Conservation (phyloP, 2,797 vertebrate species). For the Eulemur coronatus region DNA sequence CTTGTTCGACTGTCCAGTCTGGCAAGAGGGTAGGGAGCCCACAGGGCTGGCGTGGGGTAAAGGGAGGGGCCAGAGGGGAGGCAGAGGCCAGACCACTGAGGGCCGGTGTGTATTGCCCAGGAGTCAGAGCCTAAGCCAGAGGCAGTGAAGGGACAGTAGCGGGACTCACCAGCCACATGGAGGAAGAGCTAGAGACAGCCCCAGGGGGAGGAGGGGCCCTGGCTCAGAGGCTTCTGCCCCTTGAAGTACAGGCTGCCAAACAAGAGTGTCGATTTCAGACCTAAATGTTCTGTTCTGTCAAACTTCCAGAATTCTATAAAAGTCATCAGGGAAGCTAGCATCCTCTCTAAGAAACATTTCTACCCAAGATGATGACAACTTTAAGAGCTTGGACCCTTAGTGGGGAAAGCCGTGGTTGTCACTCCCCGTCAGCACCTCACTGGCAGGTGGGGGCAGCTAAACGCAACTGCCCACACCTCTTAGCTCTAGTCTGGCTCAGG, state of each 20-base stretch:
- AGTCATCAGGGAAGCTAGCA: not conserved
- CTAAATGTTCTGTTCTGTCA: not conserved
- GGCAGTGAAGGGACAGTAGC: not conserved
- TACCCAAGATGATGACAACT: not conserved
- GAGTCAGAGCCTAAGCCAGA: not conserved
- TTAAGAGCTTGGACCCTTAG: not conserved
- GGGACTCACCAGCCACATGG: not conserved
- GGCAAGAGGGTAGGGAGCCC: not conserved
- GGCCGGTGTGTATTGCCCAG: not conserved
- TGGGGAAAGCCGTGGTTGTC: not conserved
- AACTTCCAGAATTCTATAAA: slow-evolving; percentile 5
- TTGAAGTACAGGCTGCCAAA: not conserved
- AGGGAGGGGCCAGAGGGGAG: not conserved
- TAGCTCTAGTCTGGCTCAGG: not conserved
- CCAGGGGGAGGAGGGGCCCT: not conserved
- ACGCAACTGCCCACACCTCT: not conserved
- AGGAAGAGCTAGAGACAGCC: not conserved
- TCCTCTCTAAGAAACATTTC: not conserved
- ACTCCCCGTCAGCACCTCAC: not conserved
- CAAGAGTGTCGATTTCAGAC: not conserved
- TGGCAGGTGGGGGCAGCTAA: not conserved
- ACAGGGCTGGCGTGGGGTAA: not conserved
- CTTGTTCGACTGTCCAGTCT: not conserved
- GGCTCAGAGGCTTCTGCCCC: not conserved
- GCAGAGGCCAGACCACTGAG: not conserved